Base-by-base conservation (phyloP, 2,888 invertebrate species). In the Leucania comma region DNA sequence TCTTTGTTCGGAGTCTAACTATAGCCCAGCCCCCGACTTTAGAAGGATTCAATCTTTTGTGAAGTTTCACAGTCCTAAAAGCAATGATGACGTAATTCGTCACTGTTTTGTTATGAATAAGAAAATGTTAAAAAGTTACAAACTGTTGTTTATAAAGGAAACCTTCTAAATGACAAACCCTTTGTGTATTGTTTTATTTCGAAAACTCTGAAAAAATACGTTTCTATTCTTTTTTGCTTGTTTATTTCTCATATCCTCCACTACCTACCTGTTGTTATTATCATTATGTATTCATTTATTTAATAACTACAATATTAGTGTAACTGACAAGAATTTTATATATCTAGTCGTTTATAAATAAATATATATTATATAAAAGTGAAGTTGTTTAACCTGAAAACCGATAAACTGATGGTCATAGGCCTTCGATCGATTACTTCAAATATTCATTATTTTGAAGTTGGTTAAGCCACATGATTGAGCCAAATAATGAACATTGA, bases 1-100 rank as follows among this genome's bases (percentile, higher is more conserved):
- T 74, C 32, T 75, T 75, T 75, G 57, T 75, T 35, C 35, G 24
- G 42, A 14, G 26, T 58, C 68, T 58, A 72, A 38, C 9, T 75
- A 66, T 75, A 75, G 50, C 51, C 17, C 14, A 10, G 38, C 0
- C 26, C 53, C 54, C 12, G 58, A 46, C 26, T 75, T 75, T 58
- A 29, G 24, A 67, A 67, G 72, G 72, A 75, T 72, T 72, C 67
- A 29, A 58, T 17, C 67, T 67, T 63, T 72, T 75, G 58, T 53
- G 17, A 53, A 51, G 22, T 42, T 57, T 38, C 2, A 14, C 24
- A 72, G 32, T 65, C 46, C 32, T 17, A 54, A 42, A 73, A 38
- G n/a, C 10, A 14, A 46, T 42, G 22, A 9, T 48, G 53, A 75
- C 72, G 67, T 58, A 35, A 58, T 22, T n/a, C 26, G 46, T 51